Evolutionary conservation across 2,797 vertebrate species (phyloP), one percentile per base, ranked within the genome.

Genomic region (Peromyscus aztecus): DNA sequence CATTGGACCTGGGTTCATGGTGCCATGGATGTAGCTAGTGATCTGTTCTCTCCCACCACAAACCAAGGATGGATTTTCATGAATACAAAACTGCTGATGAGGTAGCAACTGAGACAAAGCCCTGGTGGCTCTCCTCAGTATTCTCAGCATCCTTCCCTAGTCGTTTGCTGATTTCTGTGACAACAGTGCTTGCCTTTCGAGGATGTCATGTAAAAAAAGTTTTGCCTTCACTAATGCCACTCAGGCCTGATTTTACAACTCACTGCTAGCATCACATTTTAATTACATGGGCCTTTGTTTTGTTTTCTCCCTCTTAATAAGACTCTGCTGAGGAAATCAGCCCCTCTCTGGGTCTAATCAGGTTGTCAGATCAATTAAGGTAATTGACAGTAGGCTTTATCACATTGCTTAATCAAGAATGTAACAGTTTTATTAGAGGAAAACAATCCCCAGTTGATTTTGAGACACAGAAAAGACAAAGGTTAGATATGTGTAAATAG

Each of bases 321-420:
- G 91, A 59, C 97, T 94, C 67, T 71, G 14, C 96, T 95, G 94
- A 96, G 96, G 97, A 88, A 92, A 92, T 95, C 77, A 55, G 92
- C 96, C 73, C 73, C 59, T 97, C 98, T 98, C 97, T 98, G 89
- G 95, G 85, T 89, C 94, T 95, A 97, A 97, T 98, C 97, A 95
- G 95, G 97, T 96, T 98, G 97, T 98, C 97, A 98, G 91, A 98
- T 98, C 98, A 98, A 98, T 98, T 98, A 98, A 96, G 95, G 82
- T 97, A 98, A 98, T 96, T 98, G 94, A 96, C 96, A 96, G 94
- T 88, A 95, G 93, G 92, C 96, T 96, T 86, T 97, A 91, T 98
- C 97, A 46, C 85, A 73, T 94, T 95, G 94, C 82, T 87, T 98
- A 98, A 97, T 98, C 83, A 98, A 69, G 87, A 98, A 10, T 92